Percentiles rank a stretch among this genome's conserved stretches.
These are phyloP conservation scores for Xestia ashworthii DNA, from an alignment of 2,888 invertebrate species.

Conservation along the genomic window DNA sequence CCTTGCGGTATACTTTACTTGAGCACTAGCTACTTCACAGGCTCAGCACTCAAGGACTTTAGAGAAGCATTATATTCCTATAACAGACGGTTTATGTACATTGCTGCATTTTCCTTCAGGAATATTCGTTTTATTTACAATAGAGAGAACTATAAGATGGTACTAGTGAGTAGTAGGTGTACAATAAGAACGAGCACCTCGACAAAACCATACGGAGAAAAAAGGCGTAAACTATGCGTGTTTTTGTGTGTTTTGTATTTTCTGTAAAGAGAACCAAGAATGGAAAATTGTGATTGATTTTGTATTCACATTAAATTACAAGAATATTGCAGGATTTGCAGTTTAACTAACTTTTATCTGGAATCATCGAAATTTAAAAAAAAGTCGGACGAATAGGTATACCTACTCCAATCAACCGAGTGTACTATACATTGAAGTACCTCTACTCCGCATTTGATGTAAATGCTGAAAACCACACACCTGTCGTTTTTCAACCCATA, in stretches of 20 bases:
- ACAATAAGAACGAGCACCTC: not conserved
- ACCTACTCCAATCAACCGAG: not conserved
- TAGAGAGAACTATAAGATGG: not conserved
- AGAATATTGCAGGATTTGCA: not conserved
- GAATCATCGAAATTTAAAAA: not conserved
- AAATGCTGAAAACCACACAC: not conserved
- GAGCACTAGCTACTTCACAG: constrained; percentile 55
- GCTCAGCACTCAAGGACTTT: constrained; percentile 46
- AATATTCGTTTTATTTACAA: not conserved
- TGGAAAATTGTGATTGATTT: not conserved
- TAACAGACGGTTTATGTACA: constrained; percentile 21
- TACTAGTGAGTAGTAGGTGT: not conserved
- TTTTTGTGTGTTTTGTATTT: not conserved
- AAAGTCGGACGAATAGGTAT: not conserved
- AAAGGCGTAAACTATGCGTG: not conserved
- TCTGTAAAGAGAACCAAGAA: not conserved
- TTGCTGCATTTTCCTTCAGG: constrained; percentile 11
- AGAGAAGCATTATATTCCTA: constrained; percentile 41
- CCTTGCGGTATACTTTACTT: constrained; percentile 60
- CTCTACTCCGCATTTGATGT: constrained; percentile 9
- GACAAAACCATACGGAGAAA: not conserved
- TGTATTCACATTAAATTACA: not conserved
- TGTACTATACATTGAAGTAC: not conserved
- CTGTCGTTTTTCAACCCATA: not conserved
- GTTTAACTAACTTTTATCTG: not conserved